These are phyloP conservation scores for Aphelinus atriplicis DNA, from an alignment of 1,140 invertebrate genomes.

Conservation along the genomic window DNA sequence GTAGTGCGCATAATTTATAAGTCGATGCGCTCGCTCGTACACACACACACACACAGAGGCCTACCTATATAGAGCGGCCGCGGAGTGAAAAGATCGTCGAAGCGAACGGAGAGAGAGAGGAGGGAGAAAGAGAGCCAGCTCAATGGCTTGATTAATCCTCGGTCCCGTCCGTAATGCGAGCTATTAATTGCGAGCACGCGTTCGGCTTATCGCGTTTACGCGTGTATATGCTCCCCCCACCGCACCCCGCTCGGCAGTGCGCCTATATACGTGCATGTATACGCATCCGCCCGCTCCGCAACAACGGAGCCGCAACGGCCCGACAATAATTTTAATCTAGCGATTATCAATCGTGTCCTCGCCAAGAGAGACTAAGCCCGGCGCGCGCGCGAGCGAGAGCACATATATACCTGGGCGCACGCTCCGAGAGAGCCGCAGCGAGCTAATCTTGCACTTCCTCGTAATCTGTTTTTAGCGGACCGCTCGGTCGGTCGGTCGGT, in stretches of 20 bases:
- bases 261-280: not conserved
- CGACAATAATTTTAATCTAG: slow-evolving; percentile 28
- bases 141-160: slow-evolving; percentile 38
- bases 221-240: slow-evolving; percentile 1
- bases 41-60: too few species aligned
- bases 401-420: too few species aligned
- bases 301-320: not conserved
- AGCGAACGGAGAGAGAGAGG: too few species aligned
- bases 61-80: too few species aligned
- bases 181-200: slow-evolving; percentile 38
- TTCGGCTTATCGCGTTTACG: slow-evolving; percentile 33
- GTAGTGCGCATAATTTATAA: slow-evolving; percentile 31
- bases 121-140: slow-evolving; percentile 5
- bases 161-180: slow-evolving; percentile 23
- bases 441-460: too few species aligned
- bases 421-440: too few species aligned
- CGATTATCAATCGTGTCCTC: slow-evolving; percentile 37
- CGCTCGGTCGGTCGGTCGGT: too few species aligned
- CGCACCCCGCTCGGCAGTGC: not conserved
- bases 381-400: too few species aligned
- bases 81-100: too few species aligned
- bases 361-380: not conserved
- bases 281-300: not conserved
- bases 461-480: too few species aligned
- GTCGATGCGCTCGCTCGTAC: not conserved